Conservation (phyloP, 2,888 invertebrate genomes). For the Cheilosia pagana region DNA sequence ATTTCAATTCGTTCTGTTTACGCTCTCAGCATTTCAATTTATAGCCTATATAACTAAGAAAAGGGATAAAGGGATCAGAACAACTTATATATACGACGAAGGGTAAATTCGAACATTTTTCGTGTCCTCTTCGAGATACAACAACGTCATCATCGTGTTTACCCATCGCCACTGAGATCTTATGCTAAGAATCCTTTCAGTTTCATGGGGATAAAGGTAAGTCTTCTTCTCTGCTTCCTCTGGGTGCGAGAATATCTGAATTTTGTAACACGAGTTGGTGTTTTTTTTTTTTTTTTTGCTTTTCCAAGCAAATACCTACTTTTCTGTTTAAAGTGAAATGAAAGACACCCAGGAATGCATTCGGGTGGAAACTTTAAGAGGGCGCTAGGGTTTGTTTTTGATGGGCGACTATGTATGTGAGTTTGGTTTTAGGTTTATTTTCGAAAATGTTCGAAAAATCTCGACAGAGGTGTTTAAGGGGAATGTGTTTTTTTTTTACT, state of each 20-base stretch:
- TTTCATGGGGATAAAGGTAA: constrained; percentile 25
- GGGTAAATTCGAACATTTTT: constrained; percentile 34
- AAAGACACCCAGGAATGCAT: too few relatives aligned
- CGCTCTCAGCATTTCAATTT: constrained; percentile 47
- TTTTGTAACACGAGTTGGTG: constrained; percentile 29
- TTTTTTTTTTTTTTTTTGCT: not conserved
- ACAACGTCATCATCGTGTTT: constrained; percentile 37
- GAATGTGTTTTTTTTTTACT: too few relatives aligned
- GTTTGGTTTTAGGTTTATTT: too few relatives aligned
- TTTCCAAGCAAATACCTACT: not conserved
- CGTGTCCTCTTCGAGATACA: constrained; percentile 22
- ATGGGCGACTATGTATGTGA: too few relatives aligned
- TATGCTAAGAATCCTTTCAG: constrained; percentile 7
- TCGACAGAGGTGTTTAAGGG: too few relatives aligned
- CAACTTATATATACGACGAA: constrained; percentile 10
- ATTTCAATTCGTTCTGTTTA: constrained; percentile 46
- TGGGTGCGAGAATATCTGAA: constrained; percentile 18
- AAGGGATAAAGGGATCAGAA: constrained; percentile 12
- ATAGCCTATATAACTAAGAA: constrained; percentile 4
- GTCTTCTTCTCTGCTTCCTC: not conserved
- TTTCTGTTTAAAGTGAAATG: too few relatives aligned
- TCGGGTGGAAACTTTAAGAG: too few relatives aligned
- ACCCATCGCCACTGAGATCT: constrained; percentile 18
- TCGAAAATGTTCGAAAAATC: too few relatives aligned
- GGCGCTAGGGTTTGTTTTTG: too few relatives aligned